Evolutionary conservation across 2,888 invertebrate species (phyloP), one percentile per base, ranked within the genome.

Genomic region (Amiota mariae): DNA sequence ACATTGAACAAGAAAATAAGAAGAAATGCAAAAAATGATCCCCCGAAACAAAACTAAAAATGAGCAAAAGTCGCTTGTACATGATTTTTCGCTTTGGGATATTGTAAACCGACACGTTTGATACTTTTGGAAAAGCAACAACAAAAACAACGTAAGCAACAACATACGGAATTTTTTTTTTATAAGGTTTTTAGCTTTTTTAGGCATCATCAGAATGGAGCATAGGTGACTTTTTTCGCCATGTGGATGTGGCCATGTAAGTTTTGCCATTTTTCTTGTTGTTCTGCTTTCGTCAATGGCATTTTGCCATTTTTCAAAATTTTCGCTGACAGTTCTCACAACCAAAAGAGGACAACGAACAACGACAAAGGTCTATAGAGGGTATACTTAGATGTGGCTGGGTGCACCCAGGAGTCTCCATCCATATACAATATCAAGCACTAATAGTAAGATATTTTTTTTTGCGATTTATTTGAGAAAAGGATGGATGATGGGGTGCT

Each of bases 241-340:
- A 11, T 54, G 54, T 54, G 11, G 51, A 13, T 51, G 51, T 54
- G 75, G 75, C 54, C n/a, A 54, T 54, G 54, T 54, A 54, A 54
- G 54, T 54, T 76, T 73, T 70, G 47, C 10, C 48, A 59, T 36
- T 49, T 82, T 71, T 71, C 77, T 75, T 72, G 74, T 79, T 77
- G 81, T 63, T 56, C 47, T 70, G 47, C 85, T 82, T 82, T 84
- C 82, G 81, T 82, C 85, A 85, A 85, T 86, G 86, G 82, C 82
- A 85, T 86, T 83, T 85, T 80, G 82, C 87, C 85, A 86, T 85
- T 85, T 85, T 85, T 85, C 87, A 85, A 83, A 82, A 85, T 85
- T 85, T 85, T 75, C 79, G 80, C 84, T 85, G 87, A 86, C 85
- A 86, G 81, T 81, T 81, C 78, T 36, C 36, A 80, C 70, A 54